Percentiles rank a stretch among this genome's conserved stretches.
phyloP scores from a whole-genome alignment of 1,140 invertebrate species.

The Panagrolaimus sp. region DNA sequence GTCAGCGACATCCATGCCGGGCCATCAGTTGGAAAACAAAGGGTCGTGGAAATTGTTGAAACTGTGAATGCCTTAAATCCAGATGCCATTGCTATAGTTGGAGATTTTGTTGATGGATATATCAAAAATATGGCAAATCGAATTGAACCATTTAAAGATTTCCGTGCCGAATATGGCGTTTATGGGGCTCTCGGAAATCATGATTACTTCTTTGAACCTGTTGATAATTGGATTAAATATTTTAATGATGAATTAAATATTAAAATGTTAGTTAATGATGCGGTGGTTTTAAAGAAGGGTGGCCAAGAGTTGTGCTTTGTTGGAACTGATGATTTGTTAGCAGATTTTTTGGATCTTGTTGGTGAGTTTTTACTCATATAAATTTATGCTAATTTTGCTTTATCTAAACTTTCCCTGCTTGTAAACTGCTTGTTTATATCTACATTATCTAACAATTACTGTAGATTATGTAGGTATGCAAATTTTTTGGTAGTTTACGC shows the following conservation, averaged over 20 bases:
- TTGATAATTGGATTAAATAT: slow-evolving; percentile 42
- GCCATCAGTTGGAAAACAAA: slow-evolving; percentile 34
- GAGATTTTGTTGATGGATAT: slow-evolving; percentile 45
- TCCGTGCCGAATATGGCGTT: slow-evolving; percentile 35
- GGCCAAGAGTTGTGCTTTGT: slow-evolving; percentile 31
- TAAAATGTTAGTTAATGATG: slow-evolving; percentile 31
- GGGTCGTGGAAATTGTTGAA: slow-evolving; percentile 39
- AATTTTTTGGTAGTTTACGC: too few relatives aligned
- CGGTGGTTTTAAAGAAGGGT: slow-evolving; percentile 10
- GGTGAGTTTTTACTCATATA: slow-evolving; percentile 21
- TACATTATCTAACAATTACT: too few relatives aligned
- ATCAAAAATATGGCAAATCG: slow-evolving; percentile 24
- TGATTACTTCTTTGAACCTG: slow-evolving; percentile 29
- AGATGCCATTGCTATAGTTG: slow-evolving; percentile 37
- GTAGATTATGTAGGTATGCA: too few relatives aligned
- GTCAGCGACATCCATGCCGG: slow-evolving; percentile 47
- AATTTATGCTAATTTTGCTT: too few relatives aligned
- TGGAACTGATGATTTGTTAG: slow-evolving; percentile 39
- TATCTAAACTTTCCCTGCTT: too few relatives aligned
- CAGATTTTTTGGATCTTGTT: slow-evolving; percentile 26
- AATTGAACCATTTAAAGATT: slow-evolving; percentile 31
- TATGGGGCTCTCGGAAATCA: slow-evolving; percentile 42
- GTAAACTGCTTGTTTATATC: too few relatives aligned
- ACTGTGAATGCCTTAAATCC: slow-evolving; percentile 34
- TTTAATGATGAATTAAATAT: slow-evolving; percentile 33